Percentiles rank a stretch among this genome's conserved stretches.
Conservation (phyloP, 1,140 invertebrate genomes). For the Cheumatopsyche charites region DNA sequence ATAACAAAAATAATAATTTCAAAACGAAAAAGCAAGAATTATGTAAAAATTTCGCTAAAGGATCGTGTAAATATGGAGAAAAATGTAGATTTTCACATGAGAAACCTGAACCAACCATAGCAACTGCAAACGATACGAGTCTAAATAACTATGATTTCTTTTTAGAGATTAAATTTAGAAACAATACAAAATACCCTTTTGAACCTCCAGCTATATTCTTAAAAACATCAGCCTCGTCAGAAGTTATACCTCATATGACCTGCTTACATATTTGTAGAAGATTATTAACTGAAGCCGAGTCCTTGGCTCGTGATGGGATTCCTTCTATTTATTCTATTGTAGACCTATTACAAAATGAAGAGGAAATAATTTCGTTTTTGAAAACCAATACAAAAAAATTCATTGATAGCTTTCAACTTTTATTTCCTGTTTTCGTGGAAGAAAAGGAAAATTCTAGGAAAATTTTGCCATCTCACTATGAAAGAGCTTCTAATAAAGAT, state of each 20-base stretch:
- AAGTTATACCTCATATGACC: slow-evolving; percentile 65
- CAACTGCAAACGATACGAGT: slow-evolving; percentile 53
- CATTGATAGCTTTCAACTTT: slow-evolving; percentile 55
- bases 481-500: slow-evolving; percentile 62
- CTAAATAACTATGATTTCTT: slow-evolving; percentile 55
- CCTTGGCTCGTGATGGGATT: slow-evolving; percentile 67
- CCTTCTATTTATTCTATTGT: slow-evolving; percentile 72
- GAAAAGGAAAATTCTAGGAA: slow-evolving; percentile 51
- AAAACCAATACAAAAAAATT: slow-evolving; percentile 64
- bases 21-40: slow-evolving; percentile 66
- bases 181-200: slow-evolving; percentile 72
- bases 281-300: slow-evolving; percentile 68
- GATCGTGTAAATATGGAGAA: slow-evolving; percentile 70
- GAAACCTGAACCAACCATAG: slow-evolving; percentile 52
- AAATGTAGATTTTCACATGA: slow-evolving; percentile 78
- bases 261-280: slow-evolving; percentile 68
- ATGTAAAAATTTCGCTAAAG: slow-evolving; percentile 71
- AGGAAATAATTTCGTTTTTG: slow-evolving; percentile 66
- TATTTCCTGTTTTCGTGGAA: slow-evolving; percentile 58
- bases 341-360: slow-evolving; percentile 72
- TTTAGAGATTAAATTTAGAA: slow-evolving; percentile 76
- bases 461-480: slow-evolving; percentile 64
- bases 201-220: slow-evolving; percentile 73
- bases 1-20: slow-evolving; percentile 52
- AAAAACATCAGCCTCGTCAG: slow-evolving; percentile 62